phyloP scores from a whole-genome alignment of 1,140 invertebrate species.

The Caligus rogercresseyi region DNA sequence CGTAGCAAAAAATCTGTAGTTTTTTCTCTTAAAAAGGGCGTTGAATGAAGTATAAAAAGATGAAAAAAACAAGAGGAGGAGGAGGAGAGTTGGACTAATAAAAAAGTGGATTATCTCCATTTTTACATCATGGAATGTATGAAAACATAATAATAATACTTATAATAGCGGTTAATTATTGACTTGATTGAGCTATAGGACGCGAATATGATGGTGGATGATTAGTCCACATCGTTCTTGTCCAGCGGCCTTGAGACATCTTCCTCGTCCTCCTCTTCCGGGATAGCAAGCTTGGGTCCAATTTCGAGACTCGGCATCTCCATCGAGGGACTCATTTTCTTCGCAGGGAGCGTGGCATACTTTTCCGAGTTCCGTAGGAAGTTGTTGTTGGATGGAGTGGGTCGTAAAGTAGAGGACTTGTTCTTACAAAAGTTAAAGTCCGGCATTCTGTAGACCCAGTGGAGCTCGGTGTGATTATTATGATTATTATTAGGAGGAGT shows the following conservation, averaged over 20 bases:
- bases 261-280: constrained; percentile 1
- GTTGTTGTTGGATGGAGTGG: not conserved
- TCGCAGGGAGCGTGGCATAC: constrained; percentile 17
- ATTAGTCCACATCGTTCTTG: constrained; percentile 10
- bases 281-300: not conserved
- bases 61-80: not conserved
- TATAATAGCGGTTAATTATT: not conserved
- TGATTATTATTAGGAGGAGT: not conserved
- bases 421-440: constrained; percentile 20
- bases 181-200: not conserved
- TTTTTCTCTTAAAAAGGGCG: not conserved
- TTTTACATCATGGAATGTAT: no score
- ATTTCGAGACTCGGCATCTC: not conserved
- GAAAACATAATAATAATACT: not conserved
- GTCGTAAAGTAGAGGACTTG: not conserved
- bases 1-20: not conserved
- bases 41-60: not conserved
- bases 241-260: constrained; percentile 10
- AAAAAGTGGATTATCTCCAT: no score
- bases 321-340: not conserved
- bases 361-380: constrained; percentile 10
- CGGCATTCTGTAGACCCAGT: constrained; percentile 20
- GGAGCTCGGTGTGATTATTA: not conserved
- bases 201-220: constrained; percentile 1
- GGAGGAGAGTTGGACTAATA: not conserved